Base-by-base conservation (phyloP, 2,888 invertebrate genomes). In the Drosophila rubida region DNA sequence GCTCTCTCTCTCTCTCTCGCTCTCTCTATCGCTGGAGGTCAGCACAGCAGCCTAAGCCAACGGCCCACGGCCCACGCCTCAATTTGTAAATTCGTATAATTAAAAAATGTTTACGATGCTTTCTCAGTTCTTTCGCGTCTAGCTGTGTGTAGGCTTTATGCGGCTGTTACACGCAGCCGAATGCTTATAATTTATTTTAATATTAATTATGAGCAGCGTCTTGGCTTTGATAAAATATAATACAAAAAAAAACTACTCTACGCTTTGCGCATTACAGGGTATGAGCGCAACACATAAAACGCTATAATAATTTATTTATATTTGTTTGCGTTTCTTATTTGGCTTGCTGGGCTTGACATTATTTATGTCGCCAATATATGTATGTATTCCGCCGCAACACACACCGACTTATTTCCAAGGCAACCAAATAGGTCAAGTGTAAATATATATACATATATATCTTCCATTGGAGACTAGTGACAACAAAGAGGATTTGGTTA, bases 341-440 rank as follows among this genome's bases (percentile, higher is more conserved):
- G 42, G 60, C 41, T 64, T 59, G 48, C 57, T 50, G 61, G 50
- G 74, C 69, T 83, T 83, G 83, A 80, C 87, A 74, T 77, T 83
- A 76, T 79, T 85, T 58, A 69, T 67, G 66, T 44, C 51, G 37
- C 16, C 19, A 39, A 44, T 23, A 23, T 11, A 37, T 32, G 11
- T 19, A 23, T 30, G 30, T 32, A n/a, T 32, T 30, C 44, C 63
- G 41, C 23, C 22, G 62, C 46, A 48, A 19, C 5, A n/a, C n/a
- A 35, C 2, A 54, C 8, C 35, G 2, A 5, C 19, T 7, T 35
- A 65, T 46, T 73, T 16, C 44, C 48, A 66, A 72, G 72, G 65
- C 53, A 75, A 65, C 44, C 67, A 84, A 87, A 68, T 78, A 75
- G 81, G 87, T 87, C 81, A 87, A 81, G 85, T 73, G 69, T 75